phyloP scores from a whole-genome alignment of 2,797 vertebrate species.

The Tamandua tetradactyla region DNA sequence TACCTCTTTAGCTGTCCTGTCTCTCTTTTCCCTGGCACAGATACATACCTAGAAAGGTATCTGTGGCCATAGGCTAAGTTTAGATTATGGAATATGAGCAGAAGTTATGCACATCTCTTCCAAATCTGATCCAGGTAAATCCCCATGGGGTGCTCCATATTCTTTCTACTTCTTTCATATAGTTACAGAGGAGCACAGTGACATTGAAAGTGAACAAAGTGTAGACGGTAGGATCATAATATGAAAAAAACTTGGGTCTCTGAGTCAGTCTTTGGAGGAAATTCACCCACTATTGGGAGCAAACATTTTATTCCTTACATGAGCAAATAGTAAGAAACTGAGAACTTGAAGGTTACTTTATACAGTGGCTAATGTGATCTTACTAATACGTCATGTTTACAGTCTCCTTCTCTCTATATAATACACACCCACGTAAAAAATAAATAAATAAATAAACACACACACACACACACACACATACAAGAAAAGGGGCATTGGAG shows the following conservation, averaged over 20 bases:
- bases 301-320: not conserved
- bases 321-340: not conserved
- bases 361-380: not conserved
- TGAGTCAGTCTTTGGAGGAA: not conserved
- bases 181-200: not conserved
- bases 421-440: too few species aligned
- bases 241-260: not conserved
- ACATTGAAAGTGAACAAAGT: not conserved
- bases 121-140: not conserved
- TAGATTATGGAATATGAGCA: not conserved
- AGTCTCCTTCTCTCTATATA: not conserved
- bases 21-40: not conserved
- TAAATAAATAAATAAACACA: too few species aligned
- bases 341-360: not conserved
- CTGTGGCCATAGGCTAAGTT: not conserved
- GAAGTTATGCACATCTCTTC: not conserved
- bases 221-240: not conserved
- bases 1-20: not conserved
- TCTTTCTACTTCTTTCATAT: not conserved
- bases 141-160: not conserved
- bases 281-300: not conserved
- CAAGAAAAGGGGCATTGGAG: not conserved
- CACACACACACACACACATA: too few species aligned
- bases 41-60: not conserved
- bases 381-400: not conserved